Percentiles rank a stretch among this genome's conserved stretches.
phyloP scores from a whole-genome alignment of 2,113 vertebrate genomes.

The Tamias sibiricus region DNA sequence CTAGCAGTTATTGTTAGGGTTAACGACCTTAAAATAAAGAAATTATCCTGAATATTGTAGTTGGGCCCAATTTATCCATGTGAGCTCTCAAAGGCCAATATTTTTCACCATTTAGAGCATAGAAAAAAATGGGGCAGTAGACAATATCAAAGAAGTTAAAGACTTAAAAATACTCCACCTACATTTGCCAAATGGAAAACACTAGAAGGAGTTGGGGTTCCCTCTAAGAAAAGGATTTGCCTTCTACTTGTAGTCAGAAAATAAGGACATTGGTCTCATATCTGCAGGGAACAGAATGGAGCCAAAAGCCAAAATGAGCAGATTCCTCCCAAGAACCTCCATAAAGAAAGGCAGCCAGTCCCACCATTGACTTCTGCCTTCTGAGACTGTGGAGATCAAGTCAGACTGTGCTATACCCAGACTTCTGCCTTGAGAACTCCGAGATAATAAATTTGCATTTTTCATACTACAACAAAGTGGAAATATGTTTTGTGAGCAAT shows the following conservation, averaged over 20 bases:
- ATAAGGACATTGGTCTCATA: accelerated
- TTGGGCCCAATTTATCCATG: not conserved
- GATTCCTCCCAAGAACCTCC: not conserved
- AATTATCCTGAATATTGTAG: not conserved
- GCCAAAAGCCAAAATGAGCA: not conserved
- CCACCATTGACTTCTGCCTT: not conserved
- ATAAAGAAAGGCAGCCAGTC: not conserved
- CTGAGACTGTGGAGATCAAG: not conserved
- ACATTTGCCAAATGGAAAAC: not conserved
- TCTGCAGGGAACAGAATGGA: not conserved
- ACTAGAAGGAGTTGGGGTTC: not conserved
- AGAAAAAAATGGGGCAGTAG: not conserved
- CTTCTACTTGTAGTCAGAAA: not conserved
- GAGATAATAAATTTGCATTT: not conserved
- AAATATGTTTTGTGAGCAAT: not conserved
- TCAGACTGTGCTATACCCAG: accelerated
- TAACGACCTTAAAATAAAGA: not conserved
- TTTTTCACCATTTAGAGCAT: not conserved
- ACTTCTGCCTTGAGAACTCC: not conserved
- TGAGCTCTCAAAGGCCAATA: not conserved
- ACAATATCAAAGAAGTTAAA: not conserved
- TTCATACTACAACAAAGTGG: not conserved
- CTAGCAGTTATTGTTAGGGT: not conserved
- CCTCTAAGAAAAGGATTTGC: not conserved
- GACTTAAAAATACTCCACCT: not conserved